Evolutionary conservation across 2,113 vertebrate genomes (phyloP), one percentile per base, ranked within the genome.

Genomic region (Microtus ochrogaster): DNA sequence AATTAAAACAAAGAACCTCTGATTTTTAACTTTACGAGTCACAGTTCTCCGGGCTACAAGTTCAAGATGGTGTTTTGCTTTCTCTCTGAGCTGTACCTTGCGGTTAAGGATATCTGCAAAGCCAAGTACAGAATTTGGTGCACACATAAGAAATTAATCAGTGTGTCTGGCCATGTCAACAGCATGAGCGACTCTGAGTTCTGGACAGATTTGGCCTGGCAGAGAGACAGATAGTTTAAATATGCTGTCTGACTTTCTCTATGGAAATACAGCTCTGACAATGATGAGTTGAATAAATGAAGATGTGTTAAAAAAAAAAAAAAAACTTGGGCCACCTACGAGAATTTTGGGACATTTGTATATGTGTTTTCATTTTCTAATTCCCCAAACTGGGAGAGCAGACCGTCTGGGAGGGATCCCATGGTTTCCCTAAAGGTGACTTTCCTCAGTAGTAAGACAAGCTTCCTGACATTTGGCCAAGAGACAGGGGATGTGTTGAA

Each of bases 391-490:
- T 73, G 24, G n/a, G 55, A 9, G 77, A 76, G 89, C n/a, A 79
- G 49, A 87, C 91, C 86, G 73, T 79, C 58, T 91, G 63, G 39
- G 12, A 84, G 26, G 11, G 92, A 90, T 92, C 44, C 39, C 14
- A 94, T 61, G 55, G 58, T 74, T 55, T 91, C 36, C 49, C 63
- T 78, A 76, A 85, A 78, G 41, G 10, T 83, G 84, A 89, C 3
- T 90, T 96, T 94, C 41, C 58, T 93, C 74, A 73, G 13, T 17
- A 77, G 41, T 92, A 72, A 49, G 92, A 81, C 84, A 68, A 88
- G 28, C 4, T 55, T 85, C 21, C 70, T 94, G 88, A 93, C 72
- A 86, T 63, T 88, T 82, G 93, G 41, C 44, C 91, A 41, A 52
- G 86, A 96, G 55, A 87, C 36, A 47, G 44, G 41, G 72, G 84